Base-by-base conservation (phyloP, 2,888 invertebrate species). In the Achlya flavicornis region DNA sequence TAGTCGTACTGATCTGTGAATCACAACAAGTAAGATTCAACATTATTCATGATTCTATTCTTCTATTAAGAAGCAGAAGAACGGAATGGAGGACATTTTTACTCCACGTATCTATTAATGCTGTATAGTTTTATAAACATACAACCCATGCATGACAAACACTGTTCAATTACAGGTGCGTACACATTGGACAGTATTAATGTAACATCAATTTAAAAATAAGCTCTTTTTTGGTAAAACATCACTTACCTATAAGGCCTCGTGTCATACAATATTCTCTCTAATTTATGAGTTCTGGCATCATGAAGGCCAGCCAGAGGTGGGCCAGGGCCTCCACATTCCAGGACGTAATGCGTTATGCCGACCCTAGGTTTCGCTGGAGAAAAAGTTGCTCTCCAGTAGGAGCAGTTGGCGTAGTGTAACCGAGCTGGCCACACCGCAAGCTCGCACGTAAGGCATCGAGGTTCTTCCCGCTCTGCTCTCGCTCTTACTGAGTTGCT, bases 261-360 rank as follows among this genome's bases (percentile, higher is more conserved):
- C 86, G 96, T 96, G 89, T 96, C 98, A 91, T 96, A 97, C 74
- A 97, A 94, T 78, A 97, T 95, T 88, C 96, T 95, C 73, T 96
- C 94, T 89, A 97, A 94, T 85, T 96, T 96, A 90, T 97, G 97
- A 61, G 96, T 96, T 78, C 94, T 94, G 79, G 96, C 95, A 73
- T 96, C 95, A 87, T 97, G 97, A 74, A 97, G 95, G 33, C 95
- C 97, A 59, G 97, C 97, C 77, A 97, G 94, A 67, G 98, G 98
- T 71, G 98, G 95, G 67, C 97, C 97, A 58, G 98, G 98, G n/a
- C 98, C 98, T 78, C 97, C 96, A 89, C 99, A 99, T 84, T 97
- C 96, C 76, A 98, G 95, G 75, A 98, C 97, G 87, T 97, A 98
- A 84, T 93, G 92, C 65, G 92, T 89, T 75, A 93, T 92, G 92